phyloP scores from a whole-genome alignment of 1,140 invertebrate species.

The Uloborus diversus region DNA sequence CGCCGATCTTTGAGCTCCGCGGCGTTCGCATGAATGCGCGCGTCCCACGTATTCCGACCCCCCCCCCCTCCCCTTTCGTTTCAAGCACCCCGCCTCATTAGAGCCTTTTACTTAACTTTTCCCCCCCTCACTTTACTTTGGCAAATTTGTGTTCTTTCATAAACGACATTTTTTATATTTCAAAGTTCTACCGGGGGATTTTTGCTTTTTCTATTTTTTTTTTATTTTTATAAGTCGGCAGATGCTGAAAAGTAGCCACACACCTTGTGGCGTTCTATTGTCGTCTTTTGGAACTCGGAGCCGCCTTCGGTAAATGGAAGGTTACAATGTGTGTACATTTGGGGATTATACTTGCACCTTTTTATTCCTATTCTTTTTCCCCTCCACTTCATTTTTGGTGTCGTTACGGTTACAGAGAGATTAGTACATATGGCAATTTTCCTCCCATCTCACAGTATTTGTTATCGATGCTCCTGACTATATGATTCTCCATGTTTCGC shows the following conservation, averaged over 20 bases:
- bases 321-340: conserved; percentile 32
- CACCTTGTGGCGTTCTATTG: conserved; percentile 13
- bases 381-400: not conserved
- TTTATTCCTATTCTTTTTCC: not conserved
- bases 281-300: not conserved
- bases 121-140: not conserved
- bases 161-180: conserved; percentile 31
- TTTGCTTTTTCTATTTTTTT: not conserved
- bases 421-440: not conserved
- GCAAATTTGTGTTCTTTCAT: conserved; percentile 43
- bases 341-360: conserved; percentile 14
- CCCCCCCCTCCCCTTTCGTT: conserved; percentile 1
- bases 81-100: conserved; percentile 46
- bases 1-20: not conserved
- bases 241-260: conserved; percentile 34
- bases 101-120: conserved; percentile 6
- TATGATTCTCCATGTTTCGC: too few relatives aligned
- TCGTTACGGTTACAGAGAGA: not conserved
- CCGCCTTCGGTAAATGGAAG: conserved; percentile 30
- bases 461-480: too few relatives aligned
- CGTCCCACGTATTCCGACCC: not conserved
- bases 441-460: not conserved
- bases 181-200: too few relatives aligned
- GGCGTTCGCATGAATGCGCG: conserved; percentile 11
- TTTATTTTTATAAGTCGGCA: conserved; percentile 13